Evolutionary conservation across 2,888 invertebrate species (phyloP).

Genomic region (Drosophila nr. perissopoda): DNA sequence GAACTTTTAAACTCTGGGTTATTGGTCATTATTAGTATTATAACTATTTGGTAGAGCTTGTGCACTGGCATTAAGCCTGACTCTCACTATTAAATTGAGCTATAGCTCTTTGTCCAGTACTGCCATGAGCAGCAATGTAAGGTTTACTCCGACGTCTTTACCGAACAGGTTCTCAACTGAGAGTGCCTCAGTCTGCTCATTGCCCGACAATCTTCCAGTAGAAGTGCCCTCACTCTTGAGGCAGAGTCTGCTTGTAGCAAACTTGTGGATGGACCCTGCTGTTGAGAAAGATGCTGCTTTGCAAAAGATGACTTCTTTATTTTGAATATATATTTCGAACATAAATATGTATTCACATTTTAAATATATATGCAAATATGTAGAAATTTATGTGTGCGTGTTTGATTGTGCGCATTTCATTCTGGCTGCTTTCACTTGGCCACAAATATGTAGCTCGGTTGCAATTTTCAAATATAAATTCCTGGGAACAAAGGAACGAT

Average conservation of each 20-base stretch:
- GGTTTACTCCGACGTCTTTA: neutral
- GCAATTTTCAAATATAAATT: conserved; percentile 2
- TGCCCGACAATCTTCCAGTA: neutral
- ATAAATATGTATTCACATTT: neutral
- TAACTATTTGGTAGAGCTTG: neutral
- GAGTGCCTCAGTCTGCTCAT: neutral
- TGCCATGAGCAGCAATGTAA: neutral
- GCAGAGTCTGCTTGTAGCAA: neutral
- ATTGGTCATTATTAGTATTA: neutral
- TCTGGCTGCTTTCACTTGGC: neutral
- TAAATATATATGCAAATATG: neutral
- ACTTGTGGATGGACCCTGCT: neutral
- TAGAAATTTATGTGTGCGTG: neutral
- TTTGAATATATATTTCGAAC: neutral
- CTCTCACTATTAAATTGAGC: neutral
- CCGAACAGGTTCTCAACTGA: neutral
- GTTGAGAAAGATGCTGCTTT: neutral
- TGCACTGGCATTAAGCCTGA: neutral
- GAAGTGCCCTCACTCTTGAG: neutral
- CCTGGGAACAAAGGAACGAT: neutral
- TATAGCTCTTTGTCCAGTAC: neutral
- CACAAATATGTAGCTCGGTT: neutral
- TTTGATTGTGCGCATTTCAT: neutral
- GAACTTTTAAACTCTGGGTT: neutral
- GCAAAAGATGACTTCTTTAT: neutral